Conservation (phyloP, 2,888 invertebrate genomes). For the Dione vanillae region DNA sequence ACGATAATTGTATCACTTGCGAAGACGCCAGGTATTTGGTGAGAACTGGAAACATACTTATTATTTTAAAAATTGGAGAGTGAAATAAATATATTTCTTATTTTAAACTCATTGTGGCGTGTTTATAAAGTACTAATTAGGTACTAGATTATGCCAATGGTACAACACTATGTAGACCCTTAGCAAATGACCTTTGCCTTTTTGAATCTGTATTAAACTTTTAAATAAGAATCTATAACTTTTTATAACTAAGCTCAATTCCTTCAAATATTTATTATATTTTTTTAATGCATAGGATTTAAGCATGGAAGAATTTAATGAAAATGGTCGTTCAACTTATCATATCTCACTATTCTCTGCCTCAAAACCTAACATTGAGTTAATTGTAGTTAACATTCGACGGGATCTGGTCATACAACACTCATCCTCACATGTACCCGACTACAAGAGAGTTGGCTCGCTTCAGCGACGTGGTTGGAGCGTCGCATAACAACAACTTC, state of each 20-base stretch:
- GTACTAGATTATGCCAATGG: too few species aligned
- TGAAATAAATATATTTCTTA: not conserved
- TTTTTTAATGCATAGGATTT: too few species aligned
- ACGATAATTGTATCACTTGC: conserved; percentile 67
- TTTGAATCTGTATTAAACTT: too few species aligned
- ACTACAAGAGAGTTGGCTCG: conserved; percentile 48
- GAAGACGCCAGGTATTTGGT: conserved; percentile 77
- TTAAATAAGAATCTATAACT: too few species aligned
- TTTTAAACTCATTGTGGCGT: not conserved
- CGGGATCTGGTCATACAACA: conserved; percentile 74
- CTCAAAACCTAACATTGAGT: too few species aligned
- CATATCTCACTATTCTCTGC: too few species aligned
- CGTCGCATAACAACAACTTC: conserved; percentile 70
- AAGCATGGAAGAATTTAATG: too few species aligned
- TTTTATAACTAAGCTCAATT: too few species aligned
- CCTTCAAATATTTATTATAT: too few species aligned
- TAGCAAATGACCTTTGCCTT: too few species aligned
- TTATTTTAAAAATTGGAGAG: not conserved
- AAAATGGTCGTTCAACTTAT: too few species aligned
- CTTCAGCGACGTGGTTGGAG: conserved; percentile 77
- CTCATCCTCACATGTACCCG: conserved; percentile 69
- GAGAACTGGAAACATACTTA: conserved; percentile 15
- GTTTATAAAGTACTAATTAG: not conserved
- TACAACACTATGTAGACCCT: too few species aligned
- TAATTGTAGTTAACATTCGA: conserved; percentile 66